Conservation (phyloP, 2,797 vertebrate species). For the Sparidentex hasta region DNA sequence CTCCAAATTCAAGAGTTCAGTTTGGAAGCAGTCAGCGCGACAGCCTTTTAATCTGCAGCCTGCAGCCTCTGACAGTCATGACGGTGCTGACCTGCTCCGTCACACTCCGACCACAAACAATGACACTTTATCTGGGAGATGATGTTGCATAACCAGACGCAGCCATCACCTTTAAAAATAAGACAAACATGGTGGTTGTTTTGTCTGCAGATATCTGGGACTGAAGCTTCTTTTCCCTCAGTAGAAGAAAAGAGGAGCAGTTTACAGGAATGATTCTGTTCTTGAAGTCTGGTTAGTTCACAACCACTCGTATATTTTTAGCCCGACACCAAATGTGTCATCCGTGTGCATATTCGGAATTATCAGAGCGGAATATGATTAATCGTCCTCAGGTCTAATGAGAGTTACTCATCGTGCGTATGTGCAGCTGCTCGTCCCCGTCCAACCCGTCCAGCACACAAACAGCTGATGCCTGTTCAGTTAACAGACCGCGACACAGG, state of each 20-base stretch:
- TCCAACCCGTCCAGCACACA: not conserved
- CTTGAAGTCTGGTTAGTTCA: not conserved
- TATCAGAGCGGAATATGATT: constrained; percentile 70
- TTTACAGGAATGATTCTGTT: too few relatives aligned
- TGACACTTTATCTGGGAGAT: constrained; percentile 50
- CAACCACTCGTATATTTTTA: constrained; percentile 41
- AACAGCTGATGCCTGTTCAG: constrained; percentile 55
- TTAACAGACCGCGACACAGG: constrained; percentile 3
- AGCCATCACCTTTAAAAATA: constrained; percentile 30
- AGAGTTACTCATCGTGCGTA: constrained; percentile 57
- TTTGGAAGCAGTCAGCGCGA: constrained; percentile 41
- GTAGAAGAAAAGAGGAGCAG: not conserved
- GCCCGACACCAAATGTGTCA: constrained; percentile 11
- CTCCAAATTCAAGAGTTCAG: constrained; percentile 34
- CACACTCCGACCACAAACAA: constrained; percentile 55
- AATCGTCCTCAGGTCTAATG: constrained; percentile 53
- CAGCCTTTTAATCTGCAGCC: constrained; percentile 58
- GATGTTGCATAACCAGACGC: constrained; percentile 28
- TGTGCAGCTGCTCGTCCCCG: constrained; percentile 32
- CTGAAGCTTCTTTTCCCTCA: not conserved
- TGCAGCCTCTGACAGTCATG: constrained; percentile 60
- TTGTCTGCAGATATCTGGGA: not conserved
- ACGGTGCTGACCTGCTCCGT: constrained; percentile 49
- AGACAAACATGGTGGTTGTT: not conserved
- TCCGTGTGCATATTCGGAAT: constrained; percentile 38